These are phyloP conservation scores for Dendrocopos noguchii DNA, from an alignment of 2,113 vertebrate genomes.

Conservation along the genomic window DNA sequence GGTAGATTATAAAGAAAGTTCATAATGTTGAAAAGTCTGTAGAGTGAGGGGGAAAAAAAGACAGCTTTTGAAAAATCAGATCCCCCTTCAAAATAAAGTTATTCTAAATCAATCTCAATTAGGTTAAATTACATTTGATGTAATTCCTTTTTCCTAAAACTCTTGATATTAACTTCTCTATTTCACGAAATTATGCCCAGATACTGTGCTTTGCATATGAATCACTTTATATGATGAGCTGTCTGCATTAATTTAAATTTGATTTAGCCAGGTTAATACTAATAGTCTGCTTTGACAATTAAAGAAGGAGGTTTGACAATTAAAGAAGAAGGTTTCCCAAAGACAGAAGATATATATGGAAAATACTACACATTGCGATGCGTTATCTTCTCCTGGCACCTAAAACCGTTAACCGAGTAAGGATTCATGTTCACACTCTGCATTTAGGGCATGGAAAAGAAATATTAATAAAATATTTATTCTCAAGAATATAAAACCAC, in stretches of 20 bases:
- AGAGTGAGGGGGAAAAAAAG: not conserved
- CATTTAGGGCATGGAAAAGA: not conserved
- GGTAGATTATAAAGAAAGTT: not conserved
- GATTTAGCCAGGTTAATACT: conserved; percentile 43
- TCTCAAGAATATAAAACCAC: not conserved
- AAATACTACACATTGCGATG: not conserved
- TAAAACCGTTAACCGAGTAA: not conserved
- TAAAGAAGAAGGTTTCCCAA: not conserved
- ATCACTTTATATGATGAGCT: conserved; percentile 49
- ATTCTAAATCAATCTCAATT: conserved; percentile 49
- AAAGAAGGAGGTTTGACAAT: conserved; percentile 51
- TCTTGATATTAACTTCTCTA: conserved; percentile 11
- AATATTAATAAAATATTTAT: not conserved
- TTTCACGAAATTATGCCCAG: conserved; percentile 36
- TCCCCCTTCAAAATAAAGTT: conserved; percentile 20
- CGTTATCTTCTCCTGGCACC: not conserved
- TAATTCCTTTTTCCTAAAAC: conserved; percentile 31
- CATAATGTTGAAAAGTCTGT: not conserved
- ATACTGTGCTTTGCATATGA: conserved; percentile 52
- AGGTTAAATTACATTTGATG: conserved; percentile 24
- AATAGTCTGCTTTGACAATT: conserved; percentile 64
- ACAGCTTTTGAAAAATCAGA: not conserved
- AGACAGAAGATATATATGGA: not conserved
- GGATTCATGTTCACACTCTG: not conserved
- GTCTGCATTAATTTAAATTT: conserved; percentile 62